Percentiles rank a stretch among this genome's conserved stretches.
phyloP scores from a whole-genome alignment of 1,140 invertebrate genomes.

The Latrodectus geometricus region DNA sequence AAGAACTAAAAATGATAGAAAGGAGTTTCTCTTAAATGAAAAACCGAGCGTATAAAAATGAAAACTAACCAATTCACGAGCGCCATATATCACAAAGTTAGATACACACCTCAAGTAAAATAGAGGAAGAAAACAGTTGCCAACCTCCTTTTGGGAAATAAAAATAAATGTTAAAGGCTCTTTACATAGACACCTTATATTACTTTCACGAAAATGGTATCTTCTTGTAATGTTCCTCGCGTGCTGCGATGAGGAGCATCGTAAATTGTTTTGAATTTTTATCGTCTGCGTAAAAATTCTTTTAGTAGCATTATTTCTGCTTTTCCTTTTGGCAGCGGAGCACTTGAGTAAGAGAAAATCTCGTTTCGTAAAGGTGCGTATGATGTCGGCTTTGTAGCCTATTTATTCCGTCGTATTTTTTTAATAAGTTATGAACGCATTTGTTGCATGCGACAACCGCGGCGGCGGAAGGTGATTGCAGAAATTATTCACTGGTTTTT shows the following conservation, averaged over 20 bases:
- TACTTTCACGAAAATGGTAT: neutral
- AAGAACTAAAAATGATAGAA: too few species aligned
- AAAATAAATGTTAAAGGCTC: neutral
- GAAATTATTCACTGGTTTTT: too few species aligned
- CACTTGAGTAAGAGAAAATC: neutral
- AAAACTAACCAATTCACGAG: neutral
- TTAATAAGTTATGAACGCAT: neutral
- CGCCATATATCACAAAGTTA: neutral
- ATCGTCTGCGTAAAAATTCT: neutral
- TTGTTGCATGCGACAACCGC: neutral
- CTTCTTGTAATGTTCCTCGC: neutral
- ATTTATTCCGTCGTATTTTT: neutral
- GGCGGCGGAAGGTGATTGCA: neutral
- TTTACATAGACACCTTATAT: neutral
- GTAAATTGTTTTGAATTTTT: constrained; percentile 3
- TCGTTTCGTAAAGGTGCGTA: neutral
- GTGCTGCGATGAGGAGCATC: neutral
- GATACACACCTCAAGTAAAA: neutral
- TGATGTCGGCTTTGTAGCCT: neutral
- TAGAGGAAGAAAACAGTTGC: neutral
- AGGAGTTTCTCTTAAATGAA: neutral
- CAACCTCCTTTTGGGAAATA: neutral
- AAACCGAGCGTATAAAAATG: neutral
- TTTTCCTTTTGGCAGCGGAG: neutral
- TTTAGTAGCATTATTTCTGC: neutral